Conservation (phyloP, 1,140 invertebrate species). For the Halesus radiatus region DNA sequence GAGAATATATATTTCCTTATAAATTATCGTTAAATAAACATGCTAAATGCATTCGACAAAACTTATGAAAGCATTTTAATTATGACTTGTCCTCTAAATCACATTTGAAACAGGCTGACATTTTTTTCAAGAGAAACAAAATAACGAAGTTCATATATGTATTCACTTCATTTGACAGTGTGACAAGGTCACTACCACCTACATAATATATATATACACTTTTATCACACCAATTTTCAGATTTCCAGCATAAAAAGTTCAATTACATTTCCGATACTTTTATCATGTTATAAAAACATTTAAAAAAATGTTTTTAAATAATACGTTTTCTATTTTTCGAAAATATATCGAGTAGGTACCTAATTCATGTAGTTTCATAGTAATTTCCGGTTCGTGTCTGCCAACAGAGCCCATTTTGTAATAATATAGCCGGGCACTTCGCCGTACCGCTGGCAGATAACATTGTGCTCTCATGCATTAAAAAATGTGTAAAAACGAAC, state of each 20-base stretch:
- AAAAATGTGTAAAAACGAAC: slow-evolving; percentile 9
- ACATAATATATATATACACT: too few relatives aligned
- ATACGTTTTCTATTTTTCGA: too few relatives aligned
- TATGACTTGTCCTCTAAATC: background rate
- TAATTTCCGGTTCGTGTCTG: slow-evolving; percentile 6
- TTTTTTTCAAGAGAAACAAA: too few relatives aligned
- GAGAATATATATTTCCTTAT: slow-evolving; percentile 32
- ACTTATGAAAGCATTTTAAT: background rate
- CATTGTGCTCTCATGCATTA: background rate
- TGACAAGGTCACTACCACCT: too few relatives aligned
- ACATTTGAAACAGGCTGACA: too few relatives aligned
- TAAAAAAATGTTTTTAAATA: too few relatives aligned
- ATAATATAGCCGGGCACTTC: background rate
- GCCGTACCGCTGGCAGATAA: background rate
- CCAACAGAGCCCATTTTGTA: background rate
- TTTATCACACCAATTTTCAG: too few relatives aligned
- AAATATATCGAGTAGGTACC: background rate
- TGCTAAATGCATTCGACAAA: slow-evolving; percentile 19
- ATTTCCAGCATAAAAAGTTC: too few relatives aligned
- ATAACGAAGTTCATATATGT: too few relatives aligned
- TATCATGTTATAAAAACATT: too few relatives aligned
- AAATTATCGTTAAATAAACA: slow-evolving; percentile 34
- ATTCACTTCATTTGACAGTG: too few relatives aligned
- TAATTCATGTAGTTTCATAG: background rate
- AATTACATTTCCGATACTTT: too few relatives aligned